Conservation (phyloP, 2,113 vertebrate genomes). For the Gopherus flavomarginatus region DNA sequence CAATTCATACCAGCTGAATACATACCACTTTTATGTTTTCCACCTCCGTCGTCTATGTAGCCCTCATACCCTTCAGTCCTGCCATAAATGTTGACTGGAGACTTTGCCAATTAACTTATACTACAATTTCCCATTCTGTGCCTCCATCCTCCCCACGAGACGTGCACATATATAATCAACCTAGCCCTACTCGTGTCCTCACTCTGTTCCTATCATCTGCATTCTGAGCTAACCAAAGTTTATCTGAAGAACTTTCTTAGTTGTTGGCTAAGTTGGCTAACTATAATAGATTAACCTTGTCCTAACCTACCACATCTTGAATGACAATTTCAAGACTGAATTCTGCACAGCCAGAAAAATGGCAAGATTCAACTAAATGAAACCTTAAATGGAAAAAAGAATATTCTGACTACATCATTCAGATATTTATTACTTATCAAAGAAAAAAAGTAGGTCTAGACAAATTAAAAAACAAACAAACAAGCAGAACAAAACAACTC, state of each 20-base stretch:
- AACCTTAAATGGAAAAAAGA: not conserved
- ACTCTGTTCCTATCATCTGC: not conserved
- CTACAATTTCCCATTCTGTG: not conserved
- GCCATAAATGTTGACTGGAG: not conserved
- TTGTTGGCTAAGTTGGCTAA: not conserved
- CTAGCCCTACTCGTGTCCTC: not conserved
- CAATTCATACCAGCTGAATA: not conserved
- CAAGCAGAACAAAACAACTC: not conserved
- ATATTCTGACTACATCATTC: not conserved
- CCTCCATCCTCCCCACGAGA: not conserved
- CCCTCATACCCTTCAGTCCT: not conserved
- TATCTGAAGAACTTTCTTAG: not conserved
- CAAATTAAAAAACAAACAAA: no score
- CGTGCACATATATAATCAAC: not conserved
- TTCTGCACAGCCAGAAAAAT: not conserved
- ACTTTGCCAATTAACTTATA: not conserved
- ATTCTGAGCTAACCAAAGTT: not conserved
- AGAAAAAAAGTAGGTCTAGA: not conserved
- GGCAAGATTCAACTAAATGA: not conserved
- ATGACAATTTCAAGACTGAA: not conserved
- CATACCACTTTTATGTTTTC: not conserved
- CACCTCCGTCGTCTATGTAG: not conserved
- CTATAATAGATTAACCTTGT: not conserved
- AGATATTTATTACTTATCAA: not conserved
- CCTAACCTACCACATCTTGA: not conserved